Evolutionary conservation across 2,888 invertebrate species (phyloP), one percentile per base, ranked within the genome.

Genomic region (Hydroisotoma schaefferi): DNA sequence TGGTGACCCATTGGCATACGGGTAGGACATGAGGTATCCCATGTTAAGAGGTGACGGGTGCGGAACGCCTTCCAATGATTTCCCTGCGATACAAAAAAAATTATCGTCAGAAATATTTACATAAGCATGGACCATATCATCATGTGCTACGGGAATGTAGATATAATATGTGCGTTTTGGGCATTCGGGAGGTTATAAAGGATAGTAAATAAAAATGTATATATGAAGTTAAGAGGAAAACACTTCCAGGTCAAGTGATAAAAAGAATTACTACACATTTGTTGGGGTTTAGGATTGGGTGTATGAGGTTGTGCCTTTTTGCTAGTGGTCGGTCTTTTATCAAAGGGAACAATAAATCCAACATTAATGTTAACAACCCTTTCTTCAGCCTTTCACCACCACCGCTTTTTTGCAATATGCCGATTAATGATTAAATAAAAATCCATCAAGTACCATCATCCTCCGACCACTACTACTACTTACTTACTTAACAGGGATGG

Each of bases 1-100:
- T 62, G 70, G 70, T 60, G 72, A 72, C 58, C 72, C 72, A 68
- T 72, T 72, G 58, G 71, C 29, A 62, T 72, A 72, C 55, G 67
- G 67, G 62, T 71, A 69, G 62, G 70, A 64, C 61, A 71, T 61
- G 57, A 68, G 60, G 63, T 71, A 71, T 63, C 68, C 68, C 63
- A 65, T 63, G 67, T 70, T 72, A 61, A 72, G 66, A 57, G 72
- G 66, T 63, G 72, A 70, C 53, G 72, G 71, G 67, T 71, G 69
- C 51, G 67, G 59, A 62, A 72, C 66, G 56, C 72, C 70, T 66
- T 68, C 69, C 63, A 70, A 69, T 59, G 68, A 65, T 65, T 69
- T 69, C 57, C 70, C 71, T 72, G 67, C 48, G 68, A 61, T 23
- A 28, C 25, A 33, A 38, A 33, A 29, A 49, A 23, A 26, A 49